A percentile compares a stretch with the other conserved stretches of the same genome.
Conservation (phyloP, 2,113 vertebrate species). For the Cyprinus carpio region DNA sequence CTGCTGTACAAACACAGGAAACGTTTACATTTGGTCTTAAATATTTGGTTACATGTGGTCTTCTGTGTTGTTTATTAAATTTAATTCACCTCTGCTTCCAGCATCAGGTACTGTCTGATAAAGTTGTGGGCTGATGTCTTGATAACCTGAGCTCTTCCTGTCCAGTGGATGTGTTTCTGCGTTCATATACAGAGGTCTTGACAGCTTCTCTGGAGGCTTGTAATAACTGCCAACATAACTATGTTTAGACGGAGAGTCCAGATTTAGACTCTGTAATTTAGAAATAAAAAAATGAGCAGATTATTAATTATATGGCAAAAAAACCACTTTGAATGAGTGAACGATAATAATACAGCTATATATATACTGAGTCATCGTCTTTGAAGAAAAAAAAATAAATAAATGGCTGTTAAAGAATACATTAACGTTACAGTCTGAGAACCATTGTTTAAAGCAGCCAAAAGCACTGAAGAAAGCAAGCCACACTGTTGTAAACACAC, state of each 20-base stretch:
- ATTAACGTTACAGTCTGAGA: background rate
- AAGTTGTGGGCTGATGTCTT: conserved; percentile 43
- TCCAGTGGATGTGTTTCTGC: conserved; percentile 9
- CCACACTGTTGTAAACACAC: background rate
- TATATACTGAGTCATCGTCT: background rate
- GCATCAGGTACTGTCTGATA: conserved; percentile 63
- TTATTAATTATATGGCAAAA: background rate
- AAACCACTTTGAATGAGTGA: background rate
- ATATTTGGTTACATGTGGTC: background rate
- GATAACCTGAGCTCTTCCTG: conserved; percentile 50
- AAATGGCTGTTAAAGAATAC: background rate
- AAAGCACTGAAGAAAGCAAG: background rate
- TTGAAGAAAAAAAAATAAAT: background rate
- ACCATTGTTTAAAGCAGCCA: background rate
- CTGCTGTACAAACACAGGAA: conserved; percentile 70
- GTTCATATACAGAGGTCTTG: conserved; percentile 59
- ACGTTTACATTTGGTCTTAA: background rate
- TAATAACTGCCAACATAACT: conserved; percentile 87
- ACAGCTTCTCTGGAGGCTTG: conserved; percentile 79
- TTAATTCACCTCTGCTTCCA: conserved; percentile 74
- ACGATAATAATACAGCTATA: background rate
- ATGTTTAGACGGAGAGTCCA: conserved; percentile 83
- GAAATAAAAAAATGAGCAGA: background rate
- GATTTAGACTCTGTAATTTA: conserved; percentile 64
- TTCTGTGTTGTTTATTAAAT: background rate